Conservation (phyloP, 2,797 vertebrate genomes). For the Centroberyx gerrardi region DNA sequence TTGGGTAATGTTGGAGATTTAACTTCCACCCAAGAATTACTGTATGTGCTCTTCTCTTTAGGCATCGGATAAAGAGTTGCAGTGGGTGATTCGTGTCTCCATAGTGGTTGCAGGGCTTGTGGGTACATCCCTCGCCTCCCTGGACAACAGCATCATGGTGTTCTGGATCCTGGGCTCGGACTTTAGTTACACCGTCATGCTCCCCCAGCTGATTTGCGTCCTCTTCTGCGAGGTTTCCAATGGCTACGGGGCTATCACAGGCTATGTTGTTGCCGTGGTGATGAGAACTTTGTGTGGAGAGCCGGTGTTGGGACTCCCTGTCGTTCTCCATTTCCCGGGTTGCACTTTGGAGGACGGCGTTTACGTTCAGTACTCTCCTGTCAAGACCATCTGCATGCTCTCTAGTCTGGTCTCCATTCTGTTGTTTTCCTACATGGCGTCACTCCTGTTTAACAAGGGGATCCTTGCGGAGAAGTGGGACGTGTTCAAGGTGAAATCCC, state of each 20-base stretch:
- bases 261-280: constrained; percentile 2
- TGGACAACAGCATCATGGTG: constrained; percentile 56
- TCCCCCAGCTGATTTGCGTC: constrained; percentile 82
- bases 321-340: constrained; percentile 70
- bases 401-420: constrained; percentile 59
- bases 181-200: constrained; percentile 76
- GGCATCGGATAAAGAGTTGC: constrained; percentile 77
- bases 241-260: constrained; percentile 53
- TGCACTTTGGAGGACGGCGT: constrained; percentile 55
- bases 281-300: constrained; percentile 48
- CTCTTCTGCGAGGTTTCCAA: constrained; percentile 76
- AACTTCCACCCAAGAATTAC: not conserved
- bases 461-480: constrained; percentile 47
- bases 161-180: constrained; percentile 82
- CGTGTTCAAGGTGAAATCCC: constrained; percentile 34
- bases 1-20: not conserved
- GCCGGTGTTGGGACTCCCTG: constrained; percentile 58
- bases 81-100: constrained; percentile 76
- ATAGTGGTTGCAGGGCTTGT: constrained; percentile 66
- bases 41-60: constrained; percentile 26
- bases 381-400: constrained; percentile 81
- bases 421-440: constrained; percentile 19
- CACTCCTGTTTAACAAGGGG: constrained; percentile 44
- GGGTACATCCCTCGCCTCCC: constrained; percentile 71
- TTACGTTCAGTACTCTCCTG: constrained; percentile 77